Base-by-base conservation (phyloP, 2,797 vertebrate species). In the Sebastes paucispinis region DNA sequence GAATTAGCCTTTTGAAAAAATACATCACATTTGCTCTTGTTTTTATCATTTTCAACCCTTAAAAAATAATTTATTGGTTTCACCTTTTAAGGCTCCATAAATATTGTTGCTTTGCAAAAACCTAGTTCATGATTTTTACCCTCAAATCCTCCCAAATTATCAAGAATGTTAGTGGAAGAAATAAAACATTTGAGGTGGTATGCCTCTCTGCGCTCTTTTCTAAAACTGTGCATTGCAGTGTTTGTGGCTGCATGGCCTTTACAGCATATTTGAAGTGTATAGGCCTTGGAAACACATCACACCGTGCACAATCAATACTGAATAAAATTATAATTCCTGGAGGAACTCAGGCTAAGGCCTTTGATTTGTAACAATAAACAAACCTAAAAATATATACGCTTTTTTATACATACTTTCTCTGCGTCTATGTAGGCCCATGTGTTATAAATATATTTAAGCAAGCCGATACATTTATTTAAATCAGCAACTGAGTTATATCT, bases 301-400 rank as follows among this genome's bases (percentile, higher is more conserved):
- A 83, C 54, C 78, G 77, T 75, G 57, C 82, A 10, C 79, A 88
- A 94, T 94, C 93, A 88, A 94, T 93, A 93, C 91, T 85, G 93
- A 93, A 94, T 94, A 91, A 55, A 91, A 93, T 94, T 93, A 94
- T 90, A 87, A 93, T 92, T 93, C 93, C 90, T 88, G 55, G 65
- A 90, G 89, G 92, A 91, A 77, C 77, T 84, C 78, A 65, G 82
- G 76, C 83, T 64, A 62, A 84, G 75, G 84, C 84, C 77, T 91
- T 88, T 90, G 77, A 89, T 91, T 91, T 89, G 72, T 75, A 79
- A 36, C 74, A 92, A 85, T 86, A 89, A 90, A 91, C 73, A 77
- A 79, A 77, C 55, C 65, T 66, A 43, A 73, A 92, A 88, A 89
- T 81, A 82, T 25, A 54, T 25, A 54, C 3, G 4, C 4, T 77